Evolutionary conservation across 1,140 invertebrate species (phyloP), one percentile per base, ranked within the genome.

Genomic region (Harlomillsia oculata): DNA sequence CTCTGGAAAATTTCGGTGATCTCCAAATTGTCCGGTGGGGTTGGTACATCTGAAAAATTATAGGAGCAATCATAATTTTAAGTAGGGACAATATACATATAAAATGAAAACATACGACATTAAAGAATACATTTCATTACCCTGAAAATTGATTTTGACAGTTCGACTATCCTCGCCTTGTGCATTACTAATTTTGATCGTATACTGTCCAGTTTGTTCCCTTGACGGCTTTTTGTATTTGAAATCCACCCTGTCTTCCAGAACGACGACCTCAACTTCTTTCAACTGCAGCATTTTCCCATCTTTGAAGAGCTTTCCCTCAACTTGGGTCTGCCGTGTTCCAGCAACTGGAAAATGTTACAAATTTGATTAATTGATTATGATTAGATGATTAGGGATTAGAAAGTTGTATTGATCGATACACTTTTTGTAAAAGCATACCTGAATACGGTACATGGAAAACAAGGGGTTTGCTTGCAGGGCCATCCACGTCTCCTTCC

Each of bases 391-490:
- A 9, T n/a, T 34, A 34, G 32, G 32, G 32, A 34, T n/a, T 34
- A 8, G 8, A 34, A n/a, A n/a, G n/a, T 34, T n/a, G 32, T 34
- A n/a, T 34, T 34, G 32, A n/a, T n/a, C n/a, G n/a, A n/a, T n/a
- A n/a, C n/a, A 18, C 41, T 23, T 2, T n/a, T n/a, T n/a, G n/a
- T n/a, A n/a, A n/a, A 34, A 8, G 14, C 45, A 16, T 77, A 95
- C 91, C 82, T 78, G 86, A 86, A 73, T 86, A 97, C 68, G 93
- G 94, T 70, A 97, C 84, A 71, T 90, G 82, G 67, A 91, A 82
- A 52, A 84, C 74, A 44, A 92, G 81, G 30, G 87, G 84, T 63
- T 83, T 79, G 69, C 78, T 83, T 65, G 80, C 79, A 34, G 89
- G 87, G 51, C 85, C 87, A 71, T 85, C 82, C 67, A 89, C 82